Evolutionary conservation across 2,113 vertebrate species (phyloP), one percentile per base, ranked within the genome.

Genomic region (Myiagra hebetior): DNA sequence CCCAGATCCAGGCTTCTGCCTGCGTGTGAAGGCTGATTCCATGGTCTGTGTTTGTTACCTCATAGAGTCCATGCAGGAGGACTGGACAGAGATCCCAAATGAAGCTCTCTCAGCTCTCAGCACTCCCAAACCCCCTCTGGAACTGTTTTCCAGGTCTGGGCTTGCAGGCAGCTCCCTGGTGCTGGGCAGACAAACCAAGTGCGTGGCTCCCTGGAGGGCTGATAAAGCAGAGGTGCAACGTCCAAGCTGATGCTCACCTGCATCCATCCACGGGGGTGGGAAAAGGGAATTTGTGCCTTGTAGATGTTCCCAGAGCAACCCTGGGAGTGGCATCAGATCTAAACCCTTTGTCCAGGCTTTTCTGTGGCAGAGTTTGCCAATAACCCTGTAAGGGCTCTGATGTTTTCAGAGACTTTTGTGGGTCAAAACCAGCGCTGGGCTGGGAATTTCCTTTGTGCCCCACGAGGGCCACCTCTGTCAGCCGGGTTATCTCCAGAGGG

Each of bases 41-140:
- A 0, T 1, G 2, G 4, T 9, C 26, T 26, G 49, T 0, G 1
- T 42, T 44, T 31, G 41, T 26, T 33, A 1, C 1, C 13, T 6
- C 8, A 3, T 15, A 20, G 20, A 33, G 4, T n/a, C 15, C 6
- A 0, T 1, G 1, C 5, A 39, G 59, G 17, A 67, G 23, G 6
- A 6, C 6, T 11, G 23, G 4, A 4, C 18, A 19, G 30, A 42
- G 13, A 35, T 10, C 46, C 31, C 35, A 63, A 26, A 21, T 6
- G 33, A 24, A 68, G 63, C 22, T 33, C 10, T 39, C 11, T 5
- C 5, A 9, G 18, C 47, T 42, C 42, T 28, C 53, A 64, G 6
- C 10, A 7, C 9, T 11, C 28, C 53, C 46, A 41, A 88, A 42
- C 1, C 18, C 13, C 28, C 31, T 88, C 41, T 24, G 49, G 47